These are phyloP conservation scores for Paramormyrops kingsleyae DNA, from an alignment of 2,113 vertebrate species.

Conservation along the genomic window DNA sequence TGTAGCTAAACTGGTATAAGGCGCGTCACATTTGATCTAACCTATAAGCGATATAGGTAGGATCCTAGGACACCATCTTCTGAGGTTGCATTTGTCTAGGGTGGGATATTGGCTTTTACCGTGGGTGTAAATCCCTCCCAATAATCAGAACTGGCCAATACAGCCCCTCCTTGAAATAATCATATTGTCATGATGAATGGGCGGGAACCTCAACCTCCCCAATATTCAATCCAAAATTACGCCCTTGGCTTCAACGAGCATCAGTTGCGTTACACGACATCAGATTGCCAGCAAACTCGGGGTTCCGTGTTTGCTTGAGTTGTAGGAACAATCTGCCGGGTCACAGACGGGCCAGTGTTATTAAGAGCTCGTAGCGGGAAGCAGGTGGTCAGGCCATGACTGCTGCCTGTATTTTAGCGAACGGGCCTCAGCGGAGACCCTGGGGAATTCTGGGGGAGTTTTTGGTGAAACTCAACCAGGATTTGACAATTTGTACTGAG, in stretches of 20 bases:
- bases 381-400: background rate
- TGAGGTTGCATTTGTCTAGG: background rate
- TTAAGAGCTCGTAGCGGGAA: background rate
- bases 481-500: background rate
- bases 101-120: background rate
- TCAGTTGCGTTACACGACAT: background rate
- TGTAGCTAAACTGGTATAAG: background rate
- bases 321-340: background rate
- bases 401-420: background rate
- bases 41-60: background rate
- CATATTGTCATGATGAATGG: background rate
- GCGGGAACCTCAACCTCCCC: background rate
- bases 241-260: background rate
- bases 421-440: background rate
- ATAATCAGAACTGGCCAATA: background rate
- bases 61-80: background rate
- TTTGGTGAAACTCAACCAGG: background rate
- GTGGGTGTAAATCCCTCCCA: background rate
- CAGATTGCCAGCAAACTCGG: background rate
- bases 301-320: background rate
- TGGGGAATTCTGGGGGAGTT: background rate
- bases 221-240: background rate
- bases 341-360: background rate
- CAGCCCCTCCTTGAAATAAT: background rate
- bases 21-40: background rate